Conservation (phyloP, 2,797 vertebrate genomes). For the Geotrypetes seraphini region DNA sequence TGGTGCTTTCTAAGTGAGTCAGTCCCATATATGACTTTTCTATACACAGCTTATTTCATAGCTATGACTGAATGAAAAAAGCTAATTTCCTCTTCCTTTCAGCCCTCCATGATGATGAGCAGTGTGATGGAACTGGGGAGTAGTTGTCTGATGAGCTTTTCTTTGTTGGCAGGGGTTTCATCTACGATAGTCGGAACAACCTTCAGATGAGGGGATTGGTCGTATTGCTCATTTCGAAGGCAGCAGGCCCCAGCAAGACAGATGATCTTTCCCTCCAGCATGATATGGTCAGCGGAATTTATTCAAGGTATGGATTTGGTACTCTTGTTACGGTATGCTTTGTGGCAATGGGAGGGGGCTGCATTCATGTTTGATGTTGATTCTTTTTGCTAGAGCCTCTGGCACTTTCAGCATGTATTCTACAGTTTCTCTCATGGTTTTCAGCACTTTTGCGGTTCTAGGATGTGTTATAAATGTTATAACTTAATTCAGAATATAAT, state of each 20-base stretch:
- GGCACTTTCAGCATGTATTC: not conserved
- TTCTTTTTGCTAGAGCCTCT: not conserved
- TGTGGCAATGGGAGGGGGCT: too few relatives aligned
- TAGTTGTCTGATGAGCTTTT: not conserved
- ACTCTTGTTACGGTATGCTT: too few relatives aligned
- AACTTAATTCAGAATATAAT: too few relatives aligned
- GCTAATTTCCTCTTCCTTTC: not conserved
- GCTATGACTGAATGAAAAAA: not conserved
- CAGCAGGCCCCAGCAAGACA: constrained; percentile 71
- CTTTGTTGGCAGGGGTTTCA: constrained; percentile 66
- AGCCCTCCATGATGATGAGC: too few relatives aligned
- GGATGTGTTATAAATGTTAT: too few relatives aligned
- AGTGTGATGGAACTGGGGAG: too few relatives aligned
- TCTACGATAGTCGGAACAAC: constrained; percentile 78
- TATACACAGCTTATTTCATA: not conserved
- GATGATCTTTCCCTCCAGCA: constrained; percentile 52
- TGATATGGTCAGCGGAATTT: constrained; percentile 89
- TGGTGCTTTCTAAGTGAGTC: not conserved
- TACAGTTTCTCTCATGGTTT: too few relatives aligned
- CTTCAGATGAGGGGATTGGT: constrained; percentile 88
- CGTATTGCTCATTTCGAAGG: constrained; percentile 85
- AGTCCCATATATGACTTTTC: not conserved
- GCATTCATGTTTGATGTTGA: too few relatives aligned
- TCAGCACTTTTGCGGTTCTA: too few relatives aligned
- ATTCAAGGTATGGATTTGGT: constrained; percentile 76